Evolutionary conservation across 2,113 vertebrate genomes (phyloP).

Genomic region (Gymnarchus niloticus): DNA sequence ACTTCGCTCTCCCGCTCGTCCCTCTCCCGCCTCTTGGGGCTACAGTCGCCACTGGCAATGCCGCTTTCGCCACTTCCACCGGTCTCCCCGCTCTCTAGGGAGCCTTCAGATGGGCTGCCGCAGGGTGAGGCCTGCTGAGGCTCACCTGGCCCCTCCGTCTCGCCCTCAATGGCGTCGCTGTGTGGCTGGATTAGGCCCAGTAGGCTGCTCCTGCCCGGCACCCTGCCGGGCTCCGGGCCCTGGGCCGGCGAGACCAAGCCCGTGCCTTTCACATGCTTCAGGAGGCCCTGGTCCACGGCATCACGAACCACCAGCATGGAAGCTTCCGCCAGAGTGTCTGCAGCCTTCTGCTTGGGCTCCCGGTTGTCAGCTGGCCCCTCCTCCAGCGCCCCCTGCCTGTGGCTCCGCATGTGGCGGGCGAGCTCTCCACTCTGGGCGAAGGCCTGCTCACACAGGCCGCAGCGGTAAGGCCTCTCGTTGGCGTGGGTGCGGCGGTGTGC

Average conservation of each 20-base stretch:
- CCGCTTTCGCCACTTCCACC: constrained; percentile 67
- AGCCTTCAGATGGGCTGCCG: constrained; percentile 92
- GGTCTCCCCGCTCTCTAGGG: constrained; percentile 81
- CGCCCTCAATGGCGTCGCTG: constrained; percentile 66
- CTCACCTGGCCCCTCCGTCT: constrained; percentile 56
- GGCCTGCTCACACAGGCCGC: constrained; percentile 63
- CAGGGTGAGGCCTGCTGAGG: constrained; percentile 86
- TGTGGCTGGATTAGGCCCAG: constrained; percentile 81
- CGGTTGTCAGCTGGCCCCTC: constrained; percentile 69
- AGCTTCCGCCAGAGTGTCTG: constrained; percentile 65
- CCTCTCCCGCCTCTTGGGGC: constrained; percentile 60
- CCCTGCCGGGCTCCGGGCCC: constrained; percentile 64
- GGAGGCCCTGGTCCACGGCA: constrained; percentile 43
- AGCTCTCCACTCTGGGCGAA: constrained; percentile 67
- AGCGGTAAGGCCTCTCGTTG: constrained; percentile 64
- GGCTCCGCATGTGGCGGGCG: constrained; percentile 65
- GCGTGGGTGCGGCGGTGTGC: constrained; percentile 65
- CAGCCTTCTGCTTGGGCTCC: constrained; percentile 65
- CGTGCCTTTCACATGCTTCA: constrained; percentile 53
- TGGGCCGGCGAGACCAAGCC: constrained; percentile 54
- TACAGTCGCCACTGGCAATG: constrained; percentile 71
- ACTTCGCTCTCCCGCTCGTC: constrained; percentile 50
- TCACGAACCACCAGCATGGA: constrained; percentile 60
- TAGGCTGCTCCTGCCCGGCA: constrained; percentile 72
- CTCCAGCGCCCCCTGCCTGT: constrained; percentile 52